These are phyloP conservation scores for Uropetala carovei DNA, from an alignment of 2,888 invertebrate species.

Conservation along the genomic window DNA sequence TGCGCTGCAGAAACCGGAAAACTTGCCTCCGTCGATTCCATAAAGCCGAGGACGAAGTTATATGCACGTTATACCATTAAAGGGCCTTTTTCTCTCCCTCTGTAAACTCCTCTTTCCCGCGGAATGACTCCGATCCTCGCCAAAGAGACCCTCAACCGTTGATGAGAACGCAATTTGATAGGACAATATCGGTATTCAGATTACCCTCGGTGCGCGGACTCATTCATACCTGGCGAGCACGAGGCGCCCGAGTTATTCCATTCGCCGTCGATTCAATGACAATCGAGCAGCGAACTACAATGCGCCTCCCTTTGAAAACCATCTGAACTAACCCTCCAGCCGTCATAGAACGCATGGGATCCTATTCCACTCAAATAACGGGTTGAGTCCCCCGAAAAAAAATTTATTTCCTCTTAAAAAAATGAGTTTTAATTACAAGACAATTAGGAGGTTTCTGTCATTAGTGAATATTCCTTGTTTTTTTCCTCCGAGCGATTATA, in stretches of 20 bases:
- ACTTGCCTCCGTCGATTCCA: constrained; percentile 52
- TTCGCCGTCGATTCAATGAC: constrained; percentile 50
- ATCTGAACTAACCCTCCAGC: constrained; percentile 13
- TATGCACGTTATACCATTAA: constrained; percentile 56
- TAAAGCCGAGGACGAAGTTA: constrained; percentile 56
- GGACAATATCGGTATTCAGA: constrained; percentile 62
- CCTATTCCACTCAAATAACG: neutral
- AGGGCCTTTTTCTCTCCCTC: constrained; percentile 1
- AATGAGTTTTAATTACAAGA: constrained; percentile 36
- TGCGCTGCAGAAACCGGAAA: constrained; percentile 59
- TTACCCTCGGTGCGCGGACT: constrained; percentile 48
- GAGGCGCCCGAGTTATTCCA: constrained; percentile 45
- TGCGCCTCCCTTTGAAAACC: constrained; percentile 11
- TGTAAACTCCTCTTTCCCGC: neutral
- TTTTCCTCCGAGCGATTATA: neutral
- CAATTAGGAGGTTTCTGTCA: constrained; percentile 34
- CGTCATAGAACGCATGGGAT: neutral
- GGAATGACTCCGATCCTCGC: neutral
- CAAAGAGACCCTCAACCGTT: constrained; percentile 1
- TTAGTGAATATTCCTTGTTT: constrained; percentile 27
- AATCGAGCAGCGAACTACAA: constrained; percentile 29
- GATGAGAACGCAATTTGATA: constrained; percentile 62
- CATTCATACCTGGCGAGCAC: constrained; percentile 46
- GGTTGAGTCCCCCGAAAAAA: constrained; percentile 7
- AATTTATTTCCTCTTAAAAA: neutral